Base-by-base conservation (phyloP, 2,888 invertebrate species). In the Ferrisia virgata region DNA sequence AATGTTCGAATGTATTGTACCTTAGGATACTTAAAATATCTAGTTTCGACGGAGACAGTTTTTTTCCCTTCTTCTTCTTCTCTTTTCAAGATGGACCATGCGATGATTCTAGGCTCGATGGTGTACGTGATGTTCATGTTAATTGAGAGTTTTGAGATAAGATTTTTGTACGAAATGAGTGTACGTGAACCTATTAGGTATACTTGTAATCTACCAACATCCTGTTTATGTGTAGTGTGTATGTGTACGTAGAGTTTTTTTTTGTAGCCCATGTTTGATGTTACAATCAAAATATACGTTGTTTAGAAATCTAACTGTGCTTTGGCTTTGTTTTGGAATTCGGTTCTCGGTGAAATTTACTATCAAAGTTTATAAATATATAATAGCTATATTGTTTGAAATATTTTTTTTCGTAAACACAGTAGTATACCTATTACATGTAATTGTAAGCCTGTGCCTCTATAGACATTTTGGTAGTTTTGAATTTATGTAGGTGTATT, bases 41-140 rank as follows among this genome's bases (percentile, higher is more conserved):
- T 53, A 18, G 53, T 53, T 53, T 22, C 9, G 22, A 53, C 53
- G 53, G 69, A 69, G 69, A 69, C 69, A 69, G 69, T 69, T 69
- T 69, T 69, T 69, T 33, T 6, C 6, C 40, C 40, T 40, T 40
- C 40, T 6, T 40, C 40, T 40, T 13, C 8, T 53, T 22, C 1
- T 0, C 22, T 8, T 47, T 6, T 47, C 47, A 2, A 53, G 53
- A 53, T 53, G 53, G 53, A 53, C 53, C 53, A 53, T 53, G 18
- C 53, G 53, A 53, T 53, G 18, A 76, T 36, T 36, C 36, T n/a
- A 76, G 36, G 18, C 72, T 76, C 15, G 72, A 76, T 76, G 33
- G 28, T 36, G 72, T 76, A 76, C 72, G 72, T 76, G 72, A 76
- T 36, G 72, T 76, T 76, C n/a, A 76, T 76, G 36, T 76, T 76